Evolutionary conservation across 2,113 vertebrate species (phyloP).

Genomic region (Sinosuthora webbiana): DNA sequence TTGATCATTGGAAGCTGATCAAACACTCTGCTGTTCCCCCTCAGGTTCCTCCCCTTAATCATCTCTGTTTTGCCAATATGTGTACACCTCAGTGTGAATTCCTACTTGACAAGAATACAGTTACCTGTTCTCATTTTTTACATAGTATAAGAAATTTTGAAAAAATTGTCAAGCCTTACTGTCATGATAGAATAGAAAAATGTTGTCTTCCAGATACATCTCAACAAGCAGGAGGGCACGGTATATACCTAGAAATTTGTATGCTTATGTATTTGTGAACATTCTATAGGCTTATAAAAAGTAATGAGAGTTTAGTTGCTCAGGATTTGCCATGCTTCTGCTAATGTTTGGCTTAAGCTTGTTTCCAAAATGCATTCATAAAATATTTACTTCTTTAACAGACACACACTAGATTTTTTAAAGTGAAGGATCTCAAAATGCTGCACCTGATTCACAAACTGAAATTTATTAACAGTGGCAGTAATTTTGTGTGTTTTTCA

Average conservation of each 20-base stretch:
- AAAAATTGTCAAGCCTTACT: neutral
- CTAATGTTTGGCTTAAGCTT: neutral
- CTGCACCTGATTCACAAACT: neutral
- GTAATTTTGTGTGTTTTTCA: neutral
- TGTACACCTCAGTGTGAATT: neutral
- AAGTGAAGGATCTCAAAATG: neutral
- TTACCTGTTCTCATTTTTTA: neutral
- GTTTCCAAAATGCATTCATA: neutral
- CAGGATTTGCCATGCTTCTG: neutral
- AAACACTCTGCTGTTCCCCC: neutral
- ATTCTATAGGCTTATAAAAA: neutral
- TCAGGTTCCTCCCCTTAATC: neutral
- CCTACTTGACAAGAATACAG: neutral
- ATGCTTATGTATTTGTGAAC: neutral
- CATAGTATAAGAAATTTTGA: neutral
- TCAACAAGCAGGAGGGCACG: neutral
- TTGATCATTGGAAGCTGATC: constrained; percentile 42
- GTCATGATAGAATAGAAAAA: neutral
- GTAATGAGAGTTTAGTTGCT: neutral
- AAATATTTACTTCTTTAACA: neutral
- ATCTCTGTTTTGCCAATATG: neutral
- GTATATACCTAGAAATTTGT: neutral
- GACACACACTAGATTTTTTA: neutral
- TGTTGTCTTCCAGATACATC: neutral
- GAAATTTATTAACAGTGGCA: neutral